A percentile compares a stretch with the other conserved stretches of the same genome.
phyloP scores from a whole-genome alignment of 2,113 vertebrate species.

The Pavo muticus region DNA sequence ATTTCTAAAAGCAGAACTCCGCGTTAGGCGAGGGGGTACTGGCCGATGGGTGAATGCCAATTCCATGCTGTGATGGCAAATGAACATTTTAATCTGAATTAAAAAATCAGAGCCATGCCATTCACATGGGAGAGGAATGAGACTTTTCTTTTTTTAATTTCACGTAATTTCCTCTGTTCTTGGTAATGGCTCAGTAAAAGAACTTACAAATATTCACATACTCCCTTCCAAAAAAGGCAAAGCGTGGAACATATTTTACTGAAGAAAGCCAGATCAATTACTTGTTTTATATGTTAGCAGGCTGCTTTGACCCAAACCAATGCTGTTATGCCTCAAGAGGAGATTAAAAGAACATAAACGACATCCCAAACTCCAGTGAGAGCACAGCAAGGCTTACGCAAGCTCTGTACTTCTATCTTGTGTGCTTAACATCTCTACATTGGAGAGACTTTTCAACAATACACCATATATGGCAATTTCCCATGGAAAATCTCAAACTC shows the following conservation, averaged over 20 bases:
- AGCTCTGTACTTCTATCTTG: neutral
- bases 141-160: neutral
- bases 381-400: neutral
- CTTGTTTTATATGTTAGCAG: neutral
- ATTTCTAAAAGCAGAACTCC: neutral
- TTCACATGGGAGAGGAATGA: neutral
- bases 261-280: slow-evolving; percentile 37
- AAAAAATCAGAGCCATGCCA: neutral
- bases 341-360: slow-evolving; percentile 31
- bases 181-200: neutral
- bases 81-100: neutral
- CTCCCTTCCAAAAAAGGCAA: slow-evolving; percentile 28
- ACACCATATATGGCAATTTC: neutral
- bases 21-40: neutral
- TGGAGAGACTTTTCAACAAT: neutral
- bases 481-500: neutral
- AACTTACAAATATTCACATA: neutral
- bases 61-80: neutral
- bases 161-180: neutral
- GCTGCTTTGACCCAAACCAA: slow-evolving; percentile 36
- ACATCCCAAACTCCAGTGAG: neutral
- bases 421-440: neutral
- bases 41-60: neutral
- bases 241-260: neutral
- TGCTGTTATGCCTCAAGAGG: slow-evolving; percentile 3